These are phyloP conservation scores for Fissipunctia ypsillon DNA, from an alignment of 2,888 invertebrate genomes.

Conservation along the genomic window DNA sequence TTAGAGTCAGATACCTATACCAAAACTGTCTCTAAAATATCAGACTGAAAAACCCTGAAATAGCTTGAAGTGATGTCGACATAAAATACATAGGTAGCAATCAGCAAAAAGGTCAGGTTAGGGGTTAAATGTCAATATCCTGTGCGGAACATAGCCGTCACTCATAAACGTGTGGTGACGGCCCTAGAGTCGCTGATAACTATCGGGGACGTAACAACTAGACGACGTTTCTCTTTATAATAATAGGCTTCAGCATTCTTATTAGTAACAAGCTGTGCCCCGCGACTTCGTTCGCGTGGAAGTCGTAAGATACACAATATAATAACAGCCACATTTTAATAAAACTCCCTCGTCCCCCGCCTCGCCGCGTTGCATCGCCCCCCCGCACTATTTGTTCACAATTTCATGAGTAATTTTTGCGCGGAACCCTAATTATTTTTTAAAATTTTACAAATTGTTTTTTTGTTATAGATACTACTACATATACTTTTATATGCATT, in stretches of 20 bases:
- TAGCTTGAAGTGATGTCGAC: background rate
- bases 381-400: too few relatives aligned
- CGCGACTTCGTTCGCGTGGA: too few relatives aligned
- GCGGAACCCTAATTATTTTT: too few relatives aligned
- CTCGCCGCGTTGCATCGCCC: too few relatives aligned
- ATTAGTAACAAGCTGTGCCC: too few relatives aligned
- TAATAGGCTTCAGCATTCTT: background rate
- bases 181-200: background rate
- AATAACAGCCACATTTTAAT: too few relatives aligned
- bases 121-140: slow-evolving; percentile 49
- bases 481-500: too few relatives aligned
- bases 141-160: slow-evolving; percentile 16
- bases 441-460: too few relatives aligned
- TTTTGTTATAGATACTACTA: too few relatives aligned
- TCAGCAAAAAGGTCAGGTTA: background rate
- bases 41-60: background rate
- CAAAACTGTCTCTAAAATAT: background rate
- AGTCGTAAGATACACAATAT: too few relatives aligned
- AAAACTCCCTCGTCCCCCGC: too few relatives aligned
- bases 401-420: too few relatives aligned
- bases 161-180: background rate
- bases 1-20: background rate
- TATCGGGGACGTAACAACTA: background rate
- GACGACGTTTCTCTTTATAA: background rate
- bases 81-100: background rate